phyloP scores from a whole-genome alignment of 2,888 invertebrate genomes.

The Lycophotia porphyrea region DNA sequence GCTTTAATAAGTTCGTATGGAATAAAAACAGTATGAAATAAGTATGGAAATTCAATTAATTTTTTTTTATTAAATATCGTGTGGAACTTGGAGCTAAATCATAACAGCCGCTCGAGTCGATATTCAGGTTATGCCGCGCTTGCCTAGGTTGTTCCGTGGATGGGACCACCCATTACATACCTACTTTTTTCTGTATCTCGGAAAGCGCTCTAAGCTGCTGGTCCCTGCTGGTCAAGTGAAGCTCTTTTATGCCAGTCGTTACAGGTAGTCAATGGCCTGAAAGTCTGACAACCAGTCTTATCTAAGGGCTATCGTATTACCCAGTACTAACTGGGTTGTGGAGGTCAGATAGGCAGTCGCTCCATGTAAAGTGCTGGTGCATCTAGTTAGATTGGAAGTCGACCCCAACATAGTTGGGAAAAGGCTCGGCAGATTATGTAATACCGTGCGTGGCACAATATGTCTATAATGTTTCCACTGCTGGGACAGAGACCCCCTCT shows the following conservation, averaged over 20 bases:
- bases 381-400: background rate
- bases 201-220: background rate
- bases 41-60: conserved; percentile 24
- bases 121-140: no score
- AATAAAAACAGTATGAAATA: no score
- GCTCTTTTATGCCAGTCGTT: background rate
- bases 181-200: background rate
- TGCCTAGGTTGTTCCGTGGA: no score
- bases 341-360: background rate
- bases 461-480: no score
- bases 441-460: background rate
- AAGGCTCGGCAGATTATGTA: background rate
- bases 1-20: conserved; percentile 47
- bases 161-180: background rate
- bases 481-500: background rate
- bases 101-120: background rate
- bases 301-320: background rate
- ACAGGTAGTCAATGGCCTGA: background rate
- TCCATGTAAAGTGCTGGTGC: background rate
- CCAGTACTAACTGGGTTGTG: background rate
- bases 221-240: background rate
- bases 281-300: background rate
- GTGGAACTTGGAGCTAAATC: background rate
- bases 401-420: background rate
- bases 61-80: background rate